Conservation (phyloP, 2,888 invertebrate species). For the Syrista parreyssii region DNA sequence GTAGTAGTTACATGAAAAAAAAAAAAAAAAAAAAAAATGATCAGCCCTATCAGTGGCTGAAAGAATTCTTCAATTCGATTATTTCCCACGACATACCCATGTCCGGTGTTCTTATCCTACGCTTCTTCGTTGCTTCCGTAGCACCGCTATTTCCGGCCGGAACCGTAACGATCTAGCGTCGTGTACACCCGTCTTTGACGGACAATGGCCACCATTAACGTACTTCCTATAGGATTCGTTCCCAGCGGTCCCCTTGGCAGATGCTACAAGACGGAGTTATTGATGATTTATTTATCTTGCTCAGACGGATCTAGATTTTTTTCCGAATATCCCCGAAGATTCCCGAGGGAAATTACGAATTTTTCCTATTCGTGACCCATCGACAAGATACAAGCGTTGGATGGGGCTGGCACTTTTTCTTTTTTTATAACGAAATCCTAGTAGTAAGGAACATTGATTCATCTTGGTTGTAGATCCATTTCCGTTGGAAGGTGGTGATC, state of each 20-base stretch:
- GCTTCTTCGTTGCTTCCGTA: neutral
- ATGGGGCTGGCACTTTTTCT: no score
- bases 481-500: constrained; percentile 10
- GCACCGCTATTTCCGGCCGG: neutral
- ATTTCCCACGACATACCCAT: neutral
- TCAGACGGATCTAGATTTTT: neutral
- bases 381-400: neutral
- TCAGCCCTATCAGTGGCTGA: neutral
- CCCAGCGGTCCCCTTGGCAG: neutral
- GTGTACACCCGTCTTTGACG: constrained; percentile 10
- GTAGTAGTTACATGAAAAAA: neutral
- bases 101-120: neutral
- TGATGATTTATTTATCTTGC: neutral
- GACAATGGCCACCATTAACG: constrained; percentile 52
- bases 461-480: neutral
- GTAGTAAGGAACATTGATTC: neutral
- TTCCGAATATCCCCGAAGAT: neutral
- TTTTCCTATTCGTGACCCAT: neutral
- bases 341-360: neutral
- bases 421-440: neutral
- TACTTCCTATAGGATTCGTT: constrained; percentile 24
- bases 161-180: neutral
- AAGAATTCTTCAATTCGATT: neutral
- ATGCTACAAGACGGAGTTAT: neutral
- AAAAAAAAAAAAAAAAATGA: no score